Percentiles rank a stretch among this genome's conserved stretches.
These are phyloP conservation scores for Andrena dorsata DNA, from an alignment of 2,888 invertebrate species.

Conservation along the genomic window DNA sequence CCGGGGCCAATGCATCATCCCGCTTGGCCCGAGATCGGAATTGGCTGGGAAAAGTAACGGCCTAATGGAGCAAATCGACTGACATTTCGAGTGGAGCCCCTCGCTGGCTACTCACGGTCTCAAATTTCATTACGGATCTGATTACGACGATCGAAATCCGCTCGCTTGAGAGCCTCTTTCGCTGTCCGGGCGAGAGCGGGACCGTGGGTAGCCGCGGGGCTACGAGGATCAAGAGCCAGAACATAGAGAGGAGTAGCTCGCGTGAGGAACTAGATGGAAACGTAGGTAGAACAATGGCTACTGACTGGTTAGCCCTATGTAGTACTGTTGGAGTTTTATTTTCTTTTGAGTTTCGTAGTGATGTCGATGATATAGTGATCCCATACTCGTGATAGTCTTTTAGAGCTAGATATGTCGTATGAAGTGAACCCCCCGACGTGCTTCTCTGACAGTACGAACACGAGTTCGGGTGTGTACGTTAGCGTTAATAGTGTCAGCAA, in stretches of 20 bases:
- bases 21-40: constrained; percentile 4
- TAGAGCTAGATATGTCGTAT: constrained; percentile 60
- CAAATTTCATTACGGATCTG: not conserved
- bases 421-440: constrained; percentile 61
- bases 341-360: constrained; percentile 67
- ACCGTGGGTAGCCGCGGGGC: constrained; percentile 1
- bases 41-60: constrained; percentile 9
- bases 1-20: constrained; percentile 11
- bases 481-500: constrained; percentile 62
- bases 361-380: constrained; percentile 64
- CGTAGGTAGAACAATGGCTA: constrained; percentile 67
- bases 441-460: not conserved
- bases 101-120: constrained; percentile 32
- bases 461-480: constrained; percentile 61
- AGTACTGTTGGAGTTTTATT: constrained; percentile 64
- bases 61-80: constrained; percentile 50
- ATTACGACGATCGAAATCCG: no score
- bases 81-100: constrained; percentile 23
- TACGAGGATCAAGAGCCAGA: not conserved
- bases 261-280: constrained; percentile 47
- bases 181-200: not conserved
- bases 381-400: constrained; percentile 61
- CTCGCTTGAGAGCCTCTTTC: not conserved
- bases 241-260: constrained; percentile 35
- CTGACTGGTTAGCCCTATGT: constrained; percentile 55